Base-by-base conservation (phyloP, 2,113 vertebrate species). In the Myocastor coypus region DNA sequence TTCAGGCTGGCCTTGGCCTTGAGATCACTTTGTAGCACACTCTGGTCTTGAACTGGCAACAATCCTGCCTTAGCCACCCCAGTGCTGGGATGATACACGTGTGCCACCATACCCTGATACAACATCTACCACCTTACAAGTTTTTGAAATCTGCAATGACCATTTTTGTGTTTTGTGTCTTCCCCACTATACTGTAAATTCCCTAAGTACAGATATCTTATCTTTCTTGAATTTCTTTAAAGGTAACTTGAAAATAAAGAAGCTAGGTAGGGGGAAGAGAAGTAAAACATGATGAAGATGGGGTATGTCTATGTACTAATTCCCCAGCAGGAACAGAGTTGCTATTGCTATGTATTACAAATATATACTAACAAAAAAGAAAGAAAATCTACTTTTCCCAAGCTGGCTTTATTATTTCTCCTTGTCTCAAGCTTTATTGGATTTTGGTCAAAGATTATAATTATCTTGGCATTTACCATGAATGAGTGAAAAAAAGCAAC, bases 361-460 rank as follows among this genome's bases (percentile, higher is more conserved):
- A 77, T 26, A 46, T 75, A 46, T 16, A 77, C 73, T 77, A 77
- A 77, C 26, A 30, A 28, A 77, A 77, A 46, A 77, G 22, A 75
- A 42, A 75, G 73, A 42, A 50, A 77, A 75, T 75, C 42, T 28
- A 57, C 40, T 89, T 73, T 83, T 68, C 69, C 34, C 22, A 42
- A 52, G 32, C 46, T 89, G 46, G 57, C 57, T 92, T 97, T 96
- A 59, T 84, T 77, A 84, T 87, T 59, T 55, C 37, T 2, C 30
- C 28, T 69, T 46, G 7, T 50, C 73, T 95, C 80, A 93, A 91
- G 46, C 24, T 92, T 82, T 46, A 80, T 1, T 81, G 82, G 71
- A 81, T 94, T 94, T 95, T 87, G 69, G 77, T 75, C n/a, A 64
- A 89, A 96, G 82, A 90, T 42, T 55, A 59, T 42, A 93, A 87